Evolutionary conservation across 2,113 vertebrate genomes (phyloP).

Genomic region (Campylomormyrus numenius): DNA sequence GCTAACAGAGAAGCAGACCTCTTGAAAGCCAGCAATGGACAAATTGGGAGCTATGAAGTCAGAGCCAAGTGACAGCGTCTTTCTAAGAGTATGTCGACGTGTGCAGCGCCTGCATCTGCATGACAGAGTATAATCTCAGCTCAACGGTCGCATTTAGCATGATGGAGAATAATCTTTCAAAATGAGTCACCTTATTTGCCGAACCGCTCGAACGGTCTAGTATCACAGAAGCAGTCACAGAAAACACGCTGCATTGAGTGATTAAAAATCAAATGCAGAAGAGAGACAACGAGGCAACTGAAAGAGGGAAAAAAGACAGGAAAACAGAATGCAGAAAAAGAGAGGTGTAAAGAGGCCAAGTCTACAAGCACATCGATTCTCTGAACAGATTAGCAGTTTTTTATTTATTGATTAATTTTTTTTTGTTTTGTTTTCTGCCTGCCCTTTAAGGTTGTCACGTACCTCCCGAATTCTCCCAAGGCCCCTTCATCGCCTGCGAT

Average conservation of each 20-base stretch:
- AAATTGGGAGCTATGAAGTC: slow-evolving; percentile 80
- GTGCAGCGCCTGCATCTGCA: neutral
- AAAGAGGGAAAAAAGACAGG: neutral
- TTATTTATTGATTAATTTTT: neutral
- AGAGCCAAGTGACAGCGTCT: neutral
- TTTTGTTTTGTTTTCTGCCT: neutral
- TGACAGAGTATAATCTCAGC: neutral
- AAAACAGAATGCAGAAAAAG: neutral
- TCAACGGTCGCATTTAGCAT: neutral
- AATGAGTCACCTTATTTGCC: neutral
- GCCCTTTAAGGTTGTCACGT: neutral
- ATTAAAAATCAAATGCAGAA: neutral
- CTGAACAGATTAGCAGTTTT: neutral
- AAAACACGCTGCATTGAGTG: neutral
- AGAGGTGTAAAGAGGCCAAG: neutral
- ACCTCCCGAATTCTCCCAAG: neutral
- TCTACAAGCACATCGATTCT: neutral
- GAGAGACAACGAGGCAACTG: neutral
- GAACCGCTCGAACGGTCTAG: neutral
- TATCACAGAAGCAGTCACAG: neutral
- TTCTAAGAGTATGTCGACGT: neutral
- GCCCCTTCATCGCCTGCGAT: neutral
- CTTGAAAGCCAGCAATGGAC: slow-evolving; percentile 59
- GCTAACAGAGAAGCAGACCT: slow-evolving; percentile 53
- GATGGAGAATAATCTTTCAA: neutral